Base-by-base conservation (phyloP, 1,140 invertebrate species). In the Leptinotarsa undecemlineata region DNA sequence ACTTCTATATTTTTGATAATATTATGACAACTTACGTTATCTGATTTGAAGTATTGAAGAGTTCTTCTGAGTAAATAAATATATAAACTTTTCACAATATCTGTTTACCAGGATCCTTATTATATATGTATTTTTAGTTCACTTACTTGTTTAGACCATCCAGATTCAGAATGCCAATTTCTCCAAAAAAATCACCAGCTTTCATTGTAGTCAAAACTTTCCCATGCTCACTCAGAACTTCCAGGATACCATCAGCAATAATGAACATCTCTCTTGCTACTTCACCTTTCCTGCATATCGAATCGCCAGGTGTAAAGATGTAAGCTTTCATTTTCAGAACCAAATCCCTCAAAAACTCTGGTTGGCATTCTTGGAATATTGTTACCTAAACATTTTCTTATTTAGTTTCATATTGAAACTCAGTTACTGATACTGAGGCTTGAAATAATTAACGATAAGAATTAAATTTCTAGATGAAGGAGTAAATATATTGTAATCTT, bases 251-350 rank as follows among this genome's bases (percentile, higher is more conserved):
- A 85, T 98, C 96, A 13, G 96, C 96, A 81, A 98, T 98, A 80
- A 99, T 98, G 82, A 98, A 99, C 96, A 99, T 98, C 87, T 99
- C 97, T 79, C 96, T 87, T 0, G 96, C 97, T 15, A 85, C 84
- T 73, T 85, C 84, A 79, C 96, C 96, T 86, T 97, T 96, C 3
- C 96, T 90, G 83, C 96, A 98, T 81, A 98, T 98, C 48, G 97
- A 93, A 85, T 98, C 97, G 23, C 96, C 97, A 0, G 96, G 97
- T 15, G 96, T 98, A 84, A 98, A 98, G 84, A 98, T 98, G 84
- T 96, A 98, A 3, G 96, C 96, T 85, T 95, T 96, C 97, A 99
- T 99, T 86, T 99, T 99, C 57, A 99, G 88, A 21, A 99, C 96
- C 60, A 99, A 88, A 85, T 98, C 97, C 84, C 98, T 96, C 3